These are phyloP conservation scores for Ancistrus triradiatus DNA, from an alignment of 2,113 vertebrate genomes.

Conservation along the genomic window DNA sequence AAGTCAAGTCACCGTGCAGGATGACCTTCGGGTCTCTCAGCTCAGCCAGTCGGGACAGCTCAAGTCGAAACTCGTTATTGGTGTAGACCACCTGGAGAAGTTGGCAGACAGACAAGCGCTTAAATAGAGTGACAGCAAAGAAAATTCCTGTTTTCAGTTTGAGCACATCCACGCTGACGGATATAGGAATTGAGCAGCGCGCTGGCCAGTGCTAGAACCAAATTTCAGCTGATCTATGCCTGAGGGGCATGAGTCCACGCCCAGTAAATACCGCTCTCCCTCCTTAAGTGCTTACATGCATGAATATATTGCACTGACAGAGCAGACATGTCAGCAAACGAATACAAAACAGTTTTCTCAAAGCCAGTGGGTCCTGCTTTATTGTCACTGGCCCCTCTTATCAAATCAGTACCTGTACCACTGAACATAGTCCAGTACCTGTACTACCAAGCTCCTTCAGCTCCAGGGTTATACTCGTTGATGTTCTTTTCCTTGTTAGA, in stretches of 20 bases:
- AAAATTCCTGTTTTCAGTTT: constrained; percentile 1
- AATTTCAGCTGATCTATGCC: constrained; percentile 30
- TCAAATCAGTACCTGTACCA: too few species aligned
- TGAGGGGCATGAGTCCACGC: constrained; percentile 22
- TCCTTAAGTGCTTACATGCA: constrained; percentile 33
- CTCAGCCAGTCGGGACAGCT: constrained; percentile 85
- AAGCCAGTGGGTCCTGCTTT: constrained; percentile 18
- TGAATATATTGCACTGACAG: constrained; percentile 42
- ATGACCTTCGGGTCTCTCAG: constrained; percentile 82
- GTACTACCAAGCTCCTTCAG: too few species aligned
- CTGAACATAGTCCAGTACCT: too few species aligned
- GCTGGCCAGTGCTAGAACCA: constrained; percentile 27
- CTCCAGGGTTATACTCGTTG: too few species aligned
- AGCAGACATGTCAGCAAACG: background rate
- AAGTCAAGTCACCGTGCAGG: constrained; percentile 84
- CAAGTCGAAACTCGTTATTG: constrained; percentile 93
- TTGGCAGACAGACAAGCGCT: background rate
- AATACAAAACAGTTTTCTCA: constrained; percentile 21
- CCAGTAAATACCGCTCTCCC: constrained; percentile 39
- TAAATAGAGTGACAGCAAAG: background rate
- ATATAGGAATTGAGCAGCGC: constrained; percentile 22
- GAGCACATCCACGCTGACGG: constrained; percentile 2
- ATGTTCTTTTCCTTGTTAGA: too few species aligned
- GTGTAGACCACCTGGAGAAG: constrained; percentile 85
- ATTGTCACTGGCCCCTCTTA: constrained; percentile 32